Evolutionary conservation across 2,113 vertebrate species (phyloP).

Genomic region (Spea multiplicata): DNA sequence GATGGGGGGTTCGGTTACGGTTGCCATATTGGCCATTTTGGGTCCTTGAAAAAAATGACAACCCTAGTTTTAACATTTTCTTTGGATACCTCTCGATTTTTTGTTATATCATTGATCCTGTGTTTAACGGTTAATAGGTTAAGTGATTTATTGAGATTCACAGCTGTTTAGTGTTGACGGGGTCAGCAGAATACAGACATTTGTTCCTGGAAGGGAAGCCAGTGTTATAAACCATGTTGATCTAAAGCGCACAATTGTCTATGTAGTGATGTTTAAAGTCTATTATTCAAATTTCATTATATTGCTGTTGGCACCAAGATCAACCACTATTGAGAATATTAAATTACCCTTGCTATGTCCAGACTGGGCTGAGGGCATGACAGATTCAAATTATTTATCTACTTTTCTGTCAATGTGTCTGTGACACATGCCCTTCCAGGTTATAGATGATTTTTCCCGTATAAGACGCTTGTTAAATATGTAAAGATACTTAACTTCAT

Average conservation of each 20-base stretch:
- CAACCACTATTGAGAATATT: background rate
- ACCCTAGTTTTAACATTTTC: no score
- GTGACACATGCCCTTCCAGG: background rate
- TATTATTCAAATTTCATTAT: background rate
- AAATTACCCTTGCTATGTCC: background rate
- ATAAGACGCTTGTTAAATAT: conserved; percentile 7
- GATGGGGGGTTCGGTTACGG: no score
- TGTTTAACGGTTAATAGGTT: no score
- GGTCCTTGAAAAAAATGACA: no score
- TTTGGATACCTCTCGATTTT: no score
- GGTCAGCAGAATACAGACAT: no score
- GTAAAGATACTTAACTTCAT: conserved; percentile 8
- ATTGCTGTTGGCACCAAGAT: background rate
- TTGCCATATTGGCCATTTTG: no score
- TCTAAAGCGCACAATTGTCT: background rate
- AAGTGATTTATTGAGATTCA: no score
- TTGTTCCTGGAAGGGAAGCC: background rate
- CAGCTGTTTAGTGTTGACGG: no score
- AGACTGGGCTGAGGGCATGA: background rate
- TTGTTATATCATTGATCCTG: no score
- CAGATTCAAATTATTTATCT: background rate
- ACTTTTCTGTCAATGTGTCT: background rate
- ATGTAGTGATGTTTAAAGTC: background rate
- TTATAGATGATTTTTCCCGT: background rate
- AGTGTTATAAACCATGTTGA: background rate